Conservation (phyloP, 2,113 vertebrate genomes). For the Syngnathoides biaculeatus region DNA sequence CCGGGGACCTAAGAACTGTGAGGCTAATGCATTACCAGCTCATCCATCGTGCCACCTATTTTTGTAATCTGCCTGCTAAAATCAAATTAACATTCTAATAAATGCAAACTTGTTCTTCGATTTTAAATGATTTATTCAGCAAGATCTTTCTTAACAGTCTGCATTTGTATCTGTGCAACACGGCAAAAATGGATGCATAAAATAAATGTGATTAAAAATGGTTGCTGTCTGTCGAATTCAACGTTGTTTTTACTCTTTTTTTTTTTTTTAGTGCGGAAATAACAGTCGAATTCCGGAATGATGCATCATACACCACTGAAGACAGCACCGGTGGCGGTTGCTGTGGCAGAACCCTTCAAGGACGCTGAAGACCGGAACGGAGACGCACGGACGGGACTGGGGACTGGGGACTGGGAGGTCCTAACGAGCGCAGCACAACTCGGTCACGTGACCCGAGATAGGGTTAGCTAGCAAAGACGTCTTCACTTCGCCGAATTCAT, state of each 20-base stretch:
- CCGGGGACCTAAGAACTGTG: too few relatives aligned
- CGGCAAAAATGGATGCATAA: too few relatives aligned
- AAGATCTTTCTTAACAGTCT: too few relatives aligned
- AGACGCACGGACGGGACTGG: too few relatives aligned
- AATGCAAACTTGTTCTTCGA: too few relatives aligned
- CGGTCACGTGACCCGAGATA: conserved; percentile 75
- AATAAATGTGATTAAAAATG: background rate
- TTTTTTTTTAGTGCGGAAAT: background rate
- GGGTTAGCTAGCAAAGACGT: conserved; percentile 73
- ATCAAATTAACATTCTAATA: too few relatives aligned
- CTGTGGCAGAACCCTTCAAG: background rate
- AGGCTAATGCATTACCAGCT: too few relatives aligned
- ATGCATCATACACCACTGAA: background rate
- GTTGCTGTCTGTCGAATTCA: background rate
- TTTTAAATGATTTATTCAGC: too few relatives aligned
- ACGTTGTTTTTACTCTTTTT: background rate
- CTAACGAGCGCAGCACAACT: conserved; percentile 67
- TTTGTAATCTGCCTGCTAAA: too few relatives aligned
- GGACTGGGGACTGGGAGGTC: conserved; percentile 46
- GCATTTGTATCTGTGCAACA: too few relatives aligned
- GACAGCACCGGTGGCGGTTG: background rate
- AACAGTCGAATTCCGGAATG: background rate
- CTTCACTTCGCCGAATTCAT: conserved; percentile 69
- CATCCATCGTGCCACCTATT: too few relatives aligned
- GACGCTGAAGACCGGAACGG: background rate